phyloP scores from a whole-genome alignment of 2,113 vertebrate genomes.

The Clupea harengus region DNA sequence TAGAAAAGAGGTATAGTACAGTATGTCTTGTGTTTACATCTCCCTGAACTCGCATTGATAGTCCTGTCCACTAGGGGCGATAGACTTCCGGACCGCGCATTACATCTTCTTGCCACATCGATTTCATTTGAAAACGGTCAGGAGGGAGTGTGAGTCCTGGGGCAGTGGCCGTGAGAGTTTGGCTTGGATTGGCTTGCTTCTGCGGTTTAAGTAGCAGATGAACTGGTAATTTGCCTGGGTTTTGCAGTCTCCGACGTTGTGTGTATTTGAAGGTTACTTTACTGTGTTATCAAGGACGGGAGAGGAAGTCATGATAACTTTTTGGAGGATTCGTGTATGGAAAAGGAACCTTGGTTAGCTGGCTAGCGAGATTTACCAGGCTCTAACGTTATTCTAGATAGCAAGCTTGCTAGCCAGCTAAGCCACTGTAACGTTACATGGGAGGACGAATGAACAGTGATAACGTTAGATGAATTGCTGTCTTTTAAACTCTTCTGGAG shows the following conservation, averaged over 20 bases:
- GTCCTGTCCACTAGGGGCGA: neutral
- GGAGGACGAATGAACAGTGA: neutral
- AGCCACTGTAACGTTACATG: neutral
- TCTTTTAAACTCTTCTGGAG: neutral
- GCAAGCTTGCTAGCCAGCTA: neutral
- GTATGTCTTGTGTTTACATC: neutral
- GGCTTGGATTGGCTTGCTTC: neutral
- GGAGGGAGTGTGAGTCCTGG: neutral
- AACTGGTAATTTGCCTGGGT: neutral
- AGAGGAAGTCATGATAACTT: neutral
- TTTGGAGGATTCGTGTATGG: neutral
- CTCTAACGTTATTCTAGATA: neutral
- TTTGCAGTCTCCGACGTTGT: neutral
- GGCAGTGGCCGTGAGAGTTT: constrained; percentile 14
- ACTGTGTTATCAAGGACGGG: neutral
- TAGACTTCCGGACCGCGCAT: neutral
- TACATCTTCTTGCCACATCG: neutral
- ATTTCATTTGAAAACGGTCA: constrained; percentile 5
- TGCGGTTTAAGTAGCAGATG: neutral
- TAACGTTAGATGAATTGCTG: neutral
- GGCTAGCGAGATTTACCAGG: neutral
- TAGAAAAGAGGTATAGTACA: neutral
- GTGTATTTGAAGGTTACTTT: neutral
- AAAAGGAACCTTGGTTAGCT: neutral
- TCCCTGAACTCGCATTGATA: neutral